These are phyloP conservation scores for Scaptomyza cyrtandrae DNA, from an alignment of 2,888 invertebrate genomes.

Conservation along the genomic window DNA sequence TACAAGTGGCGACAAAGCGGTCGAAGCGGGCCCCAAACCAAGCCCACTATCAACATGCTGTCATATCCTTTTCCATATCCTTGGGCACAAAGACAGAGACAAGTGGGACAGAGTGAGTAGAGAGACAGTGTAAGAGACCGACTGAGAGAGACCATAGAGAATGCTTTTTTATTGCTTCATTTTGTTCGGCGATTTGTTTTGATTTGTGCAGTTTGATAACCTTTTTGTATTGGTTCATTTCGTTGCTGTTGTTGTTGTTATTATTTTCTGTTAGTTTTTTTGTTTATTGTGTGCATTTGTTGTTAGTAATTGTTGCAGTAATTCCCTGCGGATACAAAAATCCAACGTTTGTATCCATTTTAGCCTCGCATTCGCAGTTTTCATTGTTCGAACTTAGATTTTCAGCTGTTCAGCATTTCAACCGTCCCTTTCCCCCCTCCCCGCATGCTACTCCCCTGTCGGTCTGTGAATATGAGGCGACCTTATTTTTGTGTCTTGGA, in stretches of 20 bases:
- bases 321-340: conserved; percentile 67
- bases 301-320: conserved; percentile 71
- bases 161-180: conserved; percentile 72
- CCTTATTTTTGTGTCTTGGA: conserved; percentile 59
- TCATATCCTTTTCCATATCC: conserved; percentile 75
- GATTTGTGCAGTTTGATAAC: conserved; percentile 75
- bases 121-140: conserved; percentile 3
- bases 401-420: conserved; percentile 32
- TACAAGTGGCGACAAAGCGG: conserved; percentile 53
- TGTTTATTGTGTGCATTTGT: conserved; percentile 37
- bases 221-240: conserved; percentile 60
- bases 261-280: conserved; percentile 29
- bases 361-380: conserved; percentile 36
- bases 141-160: conserved; percentile 34
- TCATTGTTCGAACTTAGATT: conserved; percentile 63
- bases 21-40: conserved; percentile 33
- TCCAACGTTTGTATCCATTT: conserved; percentile 58
- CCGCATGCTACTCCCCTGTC: no score
- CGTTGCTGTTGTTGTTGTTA: conserved; percentile 36
- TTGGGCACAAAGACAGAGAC: conserved; percentile 50
- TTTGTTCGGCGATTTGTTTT: conserved; percentile 72
- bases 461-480: conserved; percentile 23
- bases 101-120: not conserved
- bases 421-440: no score
- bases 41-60: conserved; percentile 73